Base-by-base conservation (phyloP, 2,888 invertebrate genomes). In the Hirudinaria manillensis region DNA sequence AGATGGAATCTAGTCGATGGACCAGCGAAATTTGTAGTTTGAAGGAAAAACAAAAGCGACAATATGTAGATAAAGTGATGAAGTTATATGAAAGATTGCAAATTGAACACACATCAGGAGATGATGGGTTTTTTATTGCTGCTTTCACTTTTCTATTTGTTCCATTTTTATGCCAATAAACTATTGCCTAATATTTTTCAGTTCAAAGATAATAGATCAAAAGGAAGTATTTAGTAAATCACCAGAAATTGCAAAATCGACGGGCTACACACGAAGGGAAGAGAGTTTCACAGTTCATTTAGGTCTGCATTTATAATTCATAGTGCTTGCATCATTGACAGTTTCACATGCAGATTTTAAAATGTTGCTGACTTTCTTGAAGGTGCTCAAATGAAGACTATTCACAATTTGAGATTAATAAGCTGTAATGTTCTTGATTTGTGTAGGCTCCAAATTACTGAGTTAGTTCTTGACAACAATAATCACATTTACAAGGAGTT, bases 271-370 rank as follows among this genome's bases (percentile, higher is more conserved):
- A 0, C 27, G 73, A 55, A 74, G 76, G 82, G 95, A 96, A 86
- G 97, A 97, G 87, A 95, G 94, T 86, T 98, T 97, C 85, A 98
- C 97, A 29, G 96, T 98, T 82, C 95, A 97, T 87, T 88, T 97
- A 79, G 97, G 86, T 84, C 77, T 2, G 16, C 67, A 27, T 34
- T 53, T 70, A 36, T 68, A n/a, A n/a, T n/a, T n/a, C n/a, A n/a
- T n/a, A n/a, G 45, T 45, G 10, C 36, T n/a, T 36, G n/a, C 56
- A 61, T 36, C 24, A 65, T 68, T 27, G 36, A n/a, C 21, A 27
- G 7, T 27, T 56, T 13, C 19, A 72, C n/a, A n/a, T n/a, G n/a
- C n/a, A n/a, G n/a, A n/a, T n/a, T n/a, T 76, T 38, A 53, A 24
- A 24, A 24, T 29, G 6, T 76, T 21, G 16, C 36, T 29, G 38